These are phyloP conservation scores for Aramus guarauna DNA, from an alignment of 2,113 vertebrate species.

Conservation along the genomic window DNA sequence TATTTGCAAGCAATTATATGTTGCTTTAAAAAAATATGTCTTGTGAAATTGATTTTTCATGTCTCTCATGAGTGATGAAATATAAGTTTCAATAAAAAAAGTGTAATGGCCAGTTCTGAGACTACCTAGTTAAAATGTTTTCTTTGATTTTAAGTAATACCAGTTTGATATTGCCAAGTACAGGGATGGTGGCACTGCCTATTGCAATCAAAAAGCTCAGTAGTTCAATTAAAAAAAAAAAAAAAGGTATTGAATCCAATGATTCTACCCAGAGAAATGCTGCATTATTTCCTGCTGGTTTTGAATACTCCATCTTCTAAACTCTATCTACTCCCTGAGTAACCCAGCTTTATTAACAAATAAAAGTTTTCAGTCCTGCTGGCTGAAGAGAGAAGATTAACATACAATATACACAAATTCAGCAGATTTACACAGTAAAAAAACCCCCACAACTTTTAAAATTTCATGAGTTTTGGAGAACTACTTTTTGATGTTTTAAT, in stretches of 20 bases:
- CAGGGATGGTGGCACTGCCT: background rate
- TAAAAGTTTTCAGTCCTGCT: background rate
- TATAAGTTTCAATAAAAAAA: background rate
- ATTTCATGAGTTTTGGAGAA: background rate
- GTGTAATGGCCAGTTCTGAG: background rate
- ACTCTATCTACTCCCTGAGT: background rate
- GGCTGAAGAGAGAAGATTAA: background rate
- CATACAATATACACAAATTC: background rate
- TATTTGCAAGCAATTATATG: constrained; percentile 22
- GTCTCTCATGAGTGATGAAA: background rate
- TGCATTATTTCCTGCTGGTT: background rate
- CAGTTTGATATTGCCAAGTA: background rate
- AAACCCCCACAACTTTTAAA: background rate
- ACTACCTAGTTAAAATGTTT: background rate
- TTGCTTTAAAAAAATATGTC: background rate
- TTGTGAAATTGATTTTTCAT: background rate
- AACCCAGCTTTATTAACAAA: background rate
- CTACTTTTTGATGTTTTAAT: background rate
- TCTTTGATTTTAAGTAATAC: background rate
- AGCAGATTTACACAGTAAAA: background rate
- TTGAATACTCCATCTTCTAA: background rate
- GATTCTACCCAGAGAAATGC: background rate
- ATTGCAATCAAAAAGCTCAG: background rate
- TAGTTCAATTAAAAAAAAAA: background rate
- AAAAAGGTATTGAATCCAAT: background rate